phyloP scores from a whole-genome alignment of 2,797 vertebrate genomes.

The Macropus fuliginosus region DNA sequence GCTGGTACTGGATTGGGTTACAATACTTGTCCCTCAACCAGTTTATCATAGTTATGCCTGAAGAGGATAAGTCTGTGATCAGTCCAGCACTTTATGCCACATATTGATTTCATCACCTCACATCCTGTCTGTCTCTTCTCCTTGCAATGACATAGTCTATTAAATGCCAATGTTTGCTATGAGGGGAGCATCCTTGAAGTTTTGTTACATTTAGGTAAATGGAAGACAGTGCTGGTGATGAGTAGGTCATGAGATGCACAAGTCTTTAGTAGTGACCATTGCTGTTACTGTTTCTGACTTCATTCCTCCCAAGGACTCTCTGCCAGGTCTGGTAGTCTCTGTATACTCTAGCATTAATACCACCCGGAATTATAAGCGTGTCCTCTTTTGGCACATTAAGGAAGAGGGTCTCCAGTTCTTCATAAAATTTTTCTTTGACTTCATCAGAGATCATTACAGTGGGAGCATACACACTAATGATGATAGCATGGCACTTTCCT shows the following conservation, averaged over 20 bases:
- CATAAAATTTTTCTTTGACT: background rate
- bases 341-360: background rate
- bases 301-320: background rate
- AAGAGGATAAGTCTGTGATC: background rate
- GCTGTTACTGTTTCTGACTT: background rate
- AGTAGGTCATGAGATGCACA: background rate
- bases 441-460: background rate
- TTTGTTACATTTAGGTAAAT: background rate
- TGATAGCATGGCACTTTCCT: background rate
- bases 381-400: background rate
- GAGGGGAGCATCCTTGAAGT: background rate
- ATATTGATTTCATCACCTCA: background rate
- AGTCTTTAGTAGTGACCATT: background rate
- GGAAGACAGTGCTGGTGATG: background rate
- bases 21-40: background rate
- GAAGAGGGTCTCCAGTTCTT: background rate
- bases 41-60: background rate
- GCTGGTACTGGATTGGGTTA: background rate
- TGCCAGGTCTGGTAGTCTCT: background rate
- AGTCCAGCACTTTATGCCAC: background rate
- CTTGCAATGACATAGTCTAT: background rate
- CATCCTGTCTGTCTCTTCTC: background rate
- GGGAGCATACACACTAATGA: background rate
- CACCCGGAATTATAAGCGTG: background rate
- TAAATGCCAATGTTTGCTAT: background rate